Percentiles rank a stretch among this genome's conserved stretches.
Evolutionary conservation across 2,113 vertebrate genomes (phyloP).

Genomic region (Spheniscus mendiculus): DNA sequence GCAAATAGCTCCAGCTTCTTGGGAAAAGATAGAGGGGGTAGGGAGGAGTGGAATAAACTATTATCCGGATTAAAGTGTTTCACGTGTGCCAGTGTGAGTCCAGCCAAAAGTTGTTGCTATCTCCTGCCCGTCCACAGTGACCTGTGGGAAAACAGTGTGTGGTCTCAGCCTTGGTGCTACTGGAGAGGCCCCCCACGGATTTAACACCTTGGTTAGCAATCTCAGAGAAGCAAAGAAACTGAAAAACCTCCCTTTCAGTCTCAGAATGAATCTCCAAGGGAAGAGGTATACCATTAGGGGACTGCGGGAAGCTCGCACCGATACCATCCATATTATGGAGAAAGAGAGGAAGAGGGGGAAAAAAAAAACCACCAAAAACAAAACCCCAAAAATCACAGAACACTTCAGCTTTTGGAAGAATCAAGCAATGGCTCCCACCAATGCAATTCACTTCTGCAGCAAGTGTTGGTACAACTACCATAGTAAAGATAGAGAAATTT

Average conservation of each 20-base stretch:
- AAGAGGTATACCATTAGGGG: not conserved
- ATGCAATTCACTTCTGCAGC: not conserved
- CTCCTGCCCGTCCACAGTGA: not conserved
- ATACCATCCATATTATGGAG: not conserved
- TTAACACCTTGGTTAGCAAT: not conserved
- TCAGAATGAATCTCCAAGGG: not conserved
- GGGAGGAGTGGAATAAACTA: not conserved
- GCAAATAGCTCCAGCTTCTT: constrained; percentile 50
- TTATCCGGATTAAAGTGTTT: not conserved
- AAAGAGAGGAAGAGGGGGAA: not conserved
- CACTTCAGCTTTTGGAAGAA: not conserved
- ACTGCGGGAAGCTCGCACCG: not conserved
- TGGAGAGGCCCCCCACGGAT: not conserved
- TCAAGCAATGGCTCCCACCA: not conserved
- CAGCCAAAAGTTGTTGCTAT: not conserved
- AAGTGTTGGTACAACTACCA: not conserved
- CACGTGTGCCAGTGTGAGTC: not conserved
- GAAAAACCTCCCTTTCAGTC: not conserved
- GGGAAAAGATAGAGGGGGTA: constrained; percentile 36
- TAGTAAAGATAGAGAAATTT: not conserved
- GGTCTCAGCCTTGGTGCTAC: not conserved
- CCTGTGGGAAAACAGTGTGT: not conserved
- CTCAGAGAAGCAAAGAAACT: not conserved
- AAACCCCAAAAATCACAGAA: not conserved
- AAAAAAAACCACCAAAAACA: not conserved